phyloP scores from a whole-genome alignment of 1,140 invertebrate genomes.

The Portunus trituberculatus region DNA sequence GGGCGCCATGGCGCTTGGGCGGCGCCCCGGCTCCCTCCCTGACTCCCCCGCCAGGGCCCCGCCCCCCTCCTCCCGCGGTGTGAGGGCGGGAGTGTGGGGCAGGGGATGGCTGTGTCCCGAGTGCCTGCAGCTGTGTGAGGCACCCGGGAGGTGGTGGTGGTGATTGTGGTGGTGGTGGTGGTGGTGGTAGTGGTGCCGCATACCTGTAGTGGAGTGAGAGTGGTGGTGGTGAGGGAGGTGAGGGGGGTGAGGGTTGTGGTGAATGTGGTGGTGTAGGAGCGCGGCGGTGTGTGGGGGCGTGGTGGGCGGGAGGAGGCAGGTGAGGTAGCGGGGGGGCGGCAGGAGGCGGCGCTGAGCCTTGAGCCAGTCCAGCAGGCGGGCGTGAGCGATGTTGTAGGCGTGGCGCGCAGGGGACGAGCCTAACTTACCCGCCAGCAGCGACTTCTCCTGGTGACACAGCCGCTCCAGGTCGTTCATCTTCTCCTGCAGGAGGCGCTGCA shows the following conservation, averaged over 20 bases:
- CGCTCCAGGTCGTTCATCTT: constrained; percentile 92
- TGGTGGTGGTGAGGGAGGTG: not conserved
- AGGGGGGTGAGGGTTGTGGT: not conserved
- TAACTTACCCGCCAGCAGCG: constrained; percentile 83
- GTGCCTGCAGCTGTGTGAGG: constrained; percentile 62
- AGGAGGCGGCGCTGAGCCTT: constrained; percentile 77
- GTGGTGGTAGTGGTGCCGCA: not conserved
- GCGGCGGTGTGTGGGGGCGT: constrained; percentile 40
- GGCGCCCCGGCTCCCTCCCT: not conserved
- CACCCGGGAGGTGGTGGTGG: constrained; percentile 53
- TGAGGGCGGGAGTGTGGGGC: constrained; percentile 29
- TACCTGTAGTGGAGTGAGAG: constrained; percentile 54
- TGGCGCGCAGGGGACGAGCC: constrained; percentile 67
- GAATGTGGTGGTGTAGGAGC: constrained; percentile 42
- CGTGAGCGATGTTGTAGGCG: constrained; percentile 76
- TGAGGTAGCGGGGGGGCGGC: constrained; percentile 72
- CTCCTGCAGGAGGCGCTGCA: constrained; percentile 91
- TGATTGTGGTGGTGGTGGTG: constrained; percentile 55
- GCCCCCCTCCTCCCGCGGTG: not conserved
- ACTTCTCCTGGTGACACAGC: constrained; percentile 90
- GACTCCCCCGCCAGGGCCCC: not conserved
- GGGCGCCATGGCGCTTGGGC: not conserved
- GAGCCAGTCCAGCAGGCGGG: constrained; percentile 75
- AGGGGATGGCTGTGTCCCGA: constrained; percentile 55
- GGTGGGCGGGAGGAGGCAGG: constrained; percentile 67